Conservation (phyloP, 2,797 vertebrate species). For the Eulemur mongoz region DNA sequence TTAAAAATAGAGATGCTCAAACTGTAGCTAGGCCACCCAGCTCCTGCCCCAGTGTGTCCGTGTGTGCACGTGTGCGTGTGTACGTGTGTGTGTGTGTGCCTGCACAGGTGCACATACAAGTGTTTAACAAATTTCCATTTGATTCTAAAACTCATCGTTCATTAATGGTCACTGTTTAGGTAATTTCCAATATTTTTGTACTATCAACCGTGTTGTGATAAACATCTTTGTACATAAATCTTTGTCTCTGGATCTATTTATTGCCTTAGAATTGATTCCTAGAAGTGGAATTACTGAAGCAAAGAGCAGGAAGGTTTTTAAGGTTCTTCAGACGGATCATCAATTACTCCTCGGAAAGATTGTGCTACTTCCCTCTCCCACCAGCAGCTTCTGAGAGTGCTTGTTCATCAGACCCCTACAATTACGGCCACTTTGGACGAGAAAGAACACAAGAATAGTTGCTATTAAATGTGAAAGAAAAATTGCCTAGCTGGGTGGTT, state of each 20-base stretch:
- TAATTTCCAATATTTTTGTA: not conserved
- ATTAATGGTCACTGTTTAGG: not conserved
- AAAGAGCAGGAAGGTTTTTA: not conserved
- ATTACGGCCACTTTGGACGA: slow-evolving; percentile 68
- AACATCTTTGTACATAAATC: not conserved
- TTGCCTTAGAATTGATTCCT: not conserved
- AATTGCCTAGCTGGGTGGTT: slow-evolving; percentile 63
- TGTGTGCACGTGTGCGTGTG: accelerated
- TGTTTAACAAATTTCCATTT: not conserved
- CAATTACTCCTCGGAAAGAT: not conserved
- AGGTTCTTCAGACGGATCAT: not conserved
- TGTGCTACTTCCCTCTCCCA: not conserved
- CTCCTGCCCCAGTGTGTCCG: not conserved
- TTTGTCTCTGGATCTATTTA: not conserved
- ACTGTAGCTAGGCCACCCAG: not conserved
- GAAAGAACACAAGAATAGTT: slow-evolving; percentile 50
- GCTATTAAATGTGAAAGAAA: slow-evolving; percentile 68
- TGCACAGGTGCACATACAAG: accelerated
- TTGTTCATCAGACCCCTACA: slow-evolving; percentile 23
- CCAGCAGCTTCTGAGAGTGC: not conserved
- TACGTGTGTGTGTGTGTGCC: too few species aligned
- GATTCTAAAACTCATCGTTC: not conserved
- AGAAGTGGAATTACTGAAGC: not conserved
- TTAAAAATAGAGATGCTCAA: not conserved
- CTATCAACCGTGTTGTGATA: not conserved